Conservation (phyloP, 2,888 invertebrate species). For the Anorthoa munda region DNA sequence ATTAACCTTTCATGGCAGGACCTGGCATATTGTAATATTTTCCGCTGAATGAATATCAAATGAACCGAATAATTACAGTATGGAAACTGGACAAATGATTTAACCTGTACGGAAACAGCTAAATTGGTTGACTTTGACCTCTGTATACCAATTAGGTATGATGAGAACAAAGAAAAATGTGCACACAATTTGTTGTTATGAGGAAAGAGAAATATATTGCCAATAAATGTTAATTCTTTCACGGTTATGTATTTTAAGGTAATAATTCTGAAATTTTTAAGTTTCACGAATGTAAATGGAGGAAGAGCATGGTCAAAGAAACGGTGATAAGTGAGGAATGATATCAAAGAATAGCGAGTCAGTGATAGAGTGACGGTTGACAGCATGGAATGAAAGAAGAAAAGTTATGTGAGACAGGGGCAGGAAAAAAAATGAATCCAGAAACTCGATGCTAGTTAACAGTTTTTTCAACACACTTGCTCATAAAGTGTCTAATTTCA, state of each 20-base stretch:
- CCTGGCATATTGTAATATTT: slow-evolving; percentile 54
- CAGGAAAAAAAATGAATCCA: too few relatives aligned
- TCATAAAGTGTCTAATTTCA: too few relatives aligned
- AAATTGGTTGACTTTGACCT: slow-evolving; percentile 29
- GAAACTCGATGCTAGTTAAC: too few relatives aligned
- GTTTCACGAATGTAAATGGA: too few relatives aligned
- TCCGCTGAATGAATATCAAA: slow-evolving; percentile 59
- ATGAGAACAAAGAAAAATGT: neutral
- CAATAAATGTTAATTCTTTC: neutral
- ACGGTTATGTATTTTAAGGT: neutral
- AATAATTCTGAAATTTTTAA: too few relatives aligned
- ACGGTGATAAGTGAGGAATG: too few relatives aligned
- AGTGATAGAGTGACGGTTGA: too few relatives aligned
- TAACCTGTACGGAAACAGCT: slow-evolving; percentile 22
- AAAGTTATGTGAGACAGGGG: too few relatives aligned
- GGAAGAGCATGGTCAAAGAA: too few relatives aligned
- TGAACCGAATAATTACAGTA: slow-evolving; percentile 58
- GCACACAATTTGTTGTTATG: neutral
- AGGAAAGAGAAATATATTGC: neutral
- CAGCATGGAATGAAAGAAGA: too few relatives aligned
- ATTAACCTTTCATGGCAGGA: slow-evolving; percentile 57
- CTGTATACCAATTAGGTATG: slow-evolving; percentile 10
- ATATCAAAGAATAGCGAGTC: too few relatives aligned
- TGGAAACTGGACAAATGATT: slow-evolving; percentile 44
- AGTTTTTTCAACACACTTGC: too few relatives aligned